Percentiles rank a stretch among this genome's conserved stretches.
phyloP scores from a whole-genome alignment of 2,113 vertebrate genomes.

The Carollia perspicillata region DNA sequence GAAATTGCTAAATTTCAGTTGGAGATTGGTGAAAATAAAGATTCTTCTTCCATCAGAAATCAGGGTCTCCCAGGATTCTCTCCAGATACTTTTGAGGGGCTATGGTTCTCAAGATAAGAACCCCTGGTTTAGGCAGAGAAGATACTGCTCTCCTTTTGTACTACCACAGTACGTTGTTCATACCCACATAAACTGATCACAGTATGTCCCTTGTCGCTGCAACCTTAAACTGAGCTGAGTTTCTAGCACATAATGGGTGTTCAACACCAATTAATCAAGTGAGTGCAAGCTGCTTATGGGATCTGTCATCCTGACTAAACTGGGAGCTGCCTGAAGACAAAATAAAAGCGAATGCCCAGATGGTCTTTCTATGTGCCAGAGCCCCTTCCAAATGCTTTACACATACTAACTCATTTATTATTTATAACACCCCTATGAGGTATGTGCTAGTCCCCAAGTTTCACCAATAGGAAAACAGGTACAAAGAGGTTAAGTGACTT shows the following conservation, averaged over 20 bases:
- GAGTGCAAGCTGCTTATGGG: background rate
- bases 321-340: constrained; percentile 15
- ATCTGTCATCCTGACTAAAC: background rate
- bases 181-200: background rate
- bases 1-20: background rate
- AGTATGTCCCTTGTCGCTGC: background rate
- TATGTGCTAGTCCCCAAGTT: background rate
- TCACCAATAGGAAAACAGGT: background rate
- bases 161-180: background rate
- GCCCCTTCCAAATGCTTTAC: constrained; percentile 8
- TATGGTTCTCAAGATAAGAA: background rate
- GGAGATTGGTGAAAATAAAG: background rate
- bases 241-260: background rate
- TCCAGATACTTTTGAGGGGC: background rate
- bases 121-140: background rate
- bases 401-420: constrained; percentile 4
- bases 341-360: constrained; percentile 7
- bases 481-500: background rate
- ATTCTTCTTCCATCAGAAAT: background rate
- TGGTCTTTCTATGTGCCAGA: background rate
- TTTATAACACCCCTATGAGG: background rate
- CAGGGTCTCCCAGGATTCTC: background rate
- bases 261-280: constrained; percentile 16
- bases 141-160: background rate
- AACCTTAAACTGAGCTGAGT: background rate